Evolutionary conservation across 2,888 invertebrate genomes (phyloP), one percentile per base, ranked within the genome.

Genomic region (Drosophila algonquin): DNA sequence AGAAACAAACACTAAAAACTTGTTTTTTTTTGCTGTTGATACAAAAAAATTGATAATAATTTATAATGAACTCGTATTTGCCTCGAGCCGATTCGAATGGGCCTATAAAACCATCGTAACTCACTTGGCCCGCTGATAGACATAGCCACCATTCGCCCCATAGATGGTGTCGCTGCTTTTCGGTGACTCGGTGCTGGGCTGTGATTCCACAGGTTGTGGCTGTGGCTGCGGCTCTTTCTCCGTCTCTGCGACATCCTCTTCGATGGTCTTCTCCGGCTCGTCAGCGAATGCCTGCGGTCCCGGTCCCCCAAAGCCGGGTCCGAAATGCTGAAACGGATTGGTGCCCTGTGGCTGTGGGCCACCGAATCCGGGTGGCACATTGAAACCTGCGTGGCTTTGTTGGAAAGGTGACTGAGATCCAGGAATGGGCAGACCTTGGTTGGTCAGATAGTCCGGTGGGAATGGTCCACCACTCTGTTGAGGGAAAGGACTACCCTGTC

Each of bases 61-160:
- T 82, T 82, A 87, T 71, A 45, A 63, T 56, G 60, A 70, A 73
- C 51, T 45, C 21, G 16, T 8, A 21, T 30, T 21, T 32, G 18
- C 14, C 40, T 40, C n/a, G 40, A 2, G 40, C 50, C 12, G 30
- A 30, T 9, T 8, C 47, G 24, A 48, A 47, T 35, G 40, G 40
- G 50, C 47, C 73, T 68, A 74, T 78, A 57, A 71, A 69, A 40
- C 62, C 58, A 10, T 1, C 18, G 55, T 45, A 58, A 32, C 64
- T 82, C 59, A 80, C 61, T 74, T 73, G 61, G 67, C 59, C 44
- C 73, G 75, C 48, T 81, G 73, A 63, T 90, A 90, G 62, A 89
- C 71, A 54, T 89, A 89, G 40, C 86, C 90, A 5, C 89, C 89
- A 59, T 84, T 86, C 35, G 83, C 10, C 1, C 75, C 87, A 21